Evolutionary conservation across 2,888 invertebrate genomes (phyloP).

Genomic region (Oligia fasciuncula): DNA sequence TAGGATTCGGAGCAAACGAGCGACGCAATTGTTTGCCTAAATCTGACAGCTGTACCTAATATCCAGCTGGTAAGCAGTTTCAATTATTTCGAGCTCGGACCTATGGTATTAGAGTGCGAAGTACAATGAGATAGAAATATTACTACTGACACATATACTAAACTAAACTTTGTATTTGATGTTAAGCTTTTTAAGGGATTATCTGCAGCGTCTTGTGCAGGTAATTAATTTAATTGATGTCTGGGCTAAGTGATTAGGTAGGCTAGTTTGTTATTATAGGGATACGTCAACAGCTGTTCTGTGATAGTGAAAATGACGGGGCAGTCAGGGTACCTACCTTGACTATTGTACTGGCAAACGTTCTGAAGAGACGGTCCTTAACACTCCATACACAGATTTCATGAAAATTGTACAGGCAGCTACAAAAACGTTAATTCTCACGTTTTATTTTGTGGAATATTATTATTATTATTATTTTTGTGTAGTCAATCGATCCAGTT

Average conservation of each 20-base stretch:
- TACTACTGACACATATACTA: background rate
- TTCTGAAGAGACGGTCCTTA: background rate
- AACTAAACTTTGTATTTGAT: background rate
- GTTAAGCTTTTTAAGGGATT: background rate
- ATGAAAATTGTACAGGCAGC: background rate
- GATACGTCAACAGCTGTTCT: background rate
- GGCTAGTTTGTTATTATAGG: background rate
- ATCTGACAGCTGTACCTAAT: conserved; percentile 84
- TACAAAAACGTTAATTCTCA: background rate
- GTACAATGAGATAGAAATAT: conserved; percentile 4
- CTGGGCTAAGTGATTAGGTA: background rate
- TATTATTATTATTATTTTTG: no score
- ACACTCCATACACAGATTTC: background rate
- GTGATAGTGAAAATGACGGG: background rate
- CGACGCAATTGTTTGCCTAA: conserved; percentile 81
- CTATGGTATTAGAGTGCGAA: conserved; percentile 14
- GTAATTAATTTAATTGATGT: conserved; percentile 42
- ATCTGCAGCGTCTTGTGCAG: background rate
- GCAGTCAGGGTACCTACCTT: background rate
- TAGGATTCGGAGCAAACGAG: conserved; percentile 75
- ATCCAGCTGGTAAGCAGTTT: conserved; percentile 70
- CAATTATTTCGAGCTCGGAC: conserved; percentile 39
- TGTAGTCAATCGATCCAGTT: background rate
- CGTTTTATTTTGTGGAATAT: no score
- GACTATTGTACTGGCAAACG: background rate